Base-by-base conservation (phyloP, 2,888 invertebrate genomes). In the Cheilosia urbana region DNA sequence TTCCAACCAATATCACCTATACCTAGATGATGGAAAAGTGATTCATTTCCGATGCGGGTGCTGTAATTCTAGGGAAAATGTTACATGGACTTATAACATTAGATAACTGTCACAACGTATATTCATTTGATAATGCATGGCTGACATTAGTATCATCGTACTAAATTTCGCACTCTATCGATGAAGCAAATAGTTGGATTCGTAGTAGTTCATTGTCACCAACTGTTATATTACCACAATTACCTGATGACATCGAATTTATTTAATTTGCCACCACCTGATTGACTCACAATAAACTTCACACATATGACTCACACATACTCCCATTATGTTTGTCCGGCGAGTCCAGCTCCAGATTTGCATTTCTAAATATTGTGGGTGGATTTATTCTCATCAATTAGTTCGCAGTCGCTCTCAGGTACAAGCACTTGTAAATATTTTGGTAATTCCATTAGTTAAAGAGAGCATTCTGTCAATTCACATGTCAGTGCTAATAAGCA, bases 401-500 rank as follows among this genome's bases (percentile, higher is more conserved):
- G 51, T 27, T 68, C 4, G 2, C 30, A n/a, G 30, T 69, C 69
- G 47, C 68, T 45, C 69, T 11, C 57, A 15, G 40, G 27, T n/a
- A 57, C 19, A 13, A 34, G 40, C 42, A 47, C 53, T 57, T 69
- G 69, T 75, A 69, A 79, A 65, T 79, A 79, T 79, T 84, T 79
- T 75, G 63, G 49, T 66, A 75, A 62, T 62, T 79, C 65, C 40
- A 60, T 34, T 47, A 58, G 24, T 21, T 60, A 30, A 58, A 69
- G 60, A 65, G 47, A 40, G 53, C 55, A 60, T 63, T 63, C 42
- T 63, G 42, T 51, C 19, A 84, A 84, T 79, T 84, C 42, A 49
- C 84, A 84, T 6, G 9, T 2, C 6, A 4, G 17, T 71, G 84
- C 42, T 84, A 84, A 84, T 73, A 17, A 17, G 51, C 30, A 69